Percentiles rank a stretch among this genome's conserved stretches.
Evolutionary conservation across 2,888 invertebrate species (phyloP).

Genomic region (Andrena flavipes): DNA sequence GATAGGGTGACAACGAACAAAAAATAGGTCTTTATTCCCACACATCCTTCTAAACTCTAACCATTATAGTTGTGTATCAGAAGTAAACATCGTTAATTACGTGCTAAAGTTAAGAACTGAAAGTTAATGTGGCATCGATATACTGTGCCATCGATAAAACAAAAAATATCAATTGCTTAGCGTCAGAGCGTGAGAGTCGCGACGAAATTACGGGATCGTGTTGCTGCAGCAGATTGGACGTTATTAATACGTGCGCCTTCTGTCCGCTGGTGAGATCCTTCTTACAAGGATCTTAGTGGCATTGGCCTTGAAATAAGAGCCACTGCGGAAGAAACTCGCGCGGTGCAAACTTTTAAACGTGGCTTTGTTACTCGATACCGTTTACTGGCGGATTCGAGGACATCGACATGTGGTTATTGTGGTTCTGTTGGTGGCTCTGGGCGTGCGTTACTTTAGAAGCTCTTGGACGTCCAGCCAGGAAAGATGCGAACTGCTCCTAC

Average conservation of each 20-base stretch:
- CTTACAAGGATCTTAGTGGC: too few species aligned
- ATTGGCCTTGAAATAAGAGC: constrained; percentile 52
- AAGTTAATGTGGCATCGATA: constrained; percentile 44
- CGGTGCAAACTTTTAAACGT: constrained; percentile 32
- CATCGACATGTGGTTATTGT: constrained; percentile 78
- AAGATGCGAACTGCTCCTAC: constrained; percentile 88
- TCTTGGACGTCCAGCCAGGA: constrained; percentile 89
- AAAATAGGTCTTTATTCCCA: constrained; percentile 36
- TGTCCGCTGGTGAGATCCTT: neutral
- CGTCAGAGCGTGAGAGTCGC: constrained; percentile 4
- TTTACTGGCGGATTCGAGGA: constrained; percentile 75
- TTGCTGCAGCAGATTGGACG: constrained; percentile 24
- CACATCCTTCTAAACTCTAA: constrained; percentile 25
- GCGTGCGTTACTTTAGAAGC: constrained; percentile 87
- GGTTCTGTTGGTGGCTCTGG: constrained; percentile 85
- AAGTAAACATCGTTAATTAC: constrained; percentile 15
- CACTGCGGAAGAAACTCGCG: constrained; percentile 40
- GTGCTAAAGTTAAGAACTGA: constrained; percentile 19
- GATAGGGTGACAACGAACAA: neutral
- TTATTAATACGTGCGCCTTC: constrained; percentile 14
- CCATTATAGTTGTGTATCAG: constrained; percentile 29
- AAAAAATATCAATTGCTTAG: constrained; percentile 22
- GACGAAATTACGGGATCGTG: constrained; percentile 3
- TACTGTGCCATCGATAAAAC: constrained; percentile 36
- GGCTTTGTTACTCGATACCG: constrained; percentile 77